Base-by-base conservation (phyloP, 2,113 vertebrate species). In the Ovis canadensis region DNA sequence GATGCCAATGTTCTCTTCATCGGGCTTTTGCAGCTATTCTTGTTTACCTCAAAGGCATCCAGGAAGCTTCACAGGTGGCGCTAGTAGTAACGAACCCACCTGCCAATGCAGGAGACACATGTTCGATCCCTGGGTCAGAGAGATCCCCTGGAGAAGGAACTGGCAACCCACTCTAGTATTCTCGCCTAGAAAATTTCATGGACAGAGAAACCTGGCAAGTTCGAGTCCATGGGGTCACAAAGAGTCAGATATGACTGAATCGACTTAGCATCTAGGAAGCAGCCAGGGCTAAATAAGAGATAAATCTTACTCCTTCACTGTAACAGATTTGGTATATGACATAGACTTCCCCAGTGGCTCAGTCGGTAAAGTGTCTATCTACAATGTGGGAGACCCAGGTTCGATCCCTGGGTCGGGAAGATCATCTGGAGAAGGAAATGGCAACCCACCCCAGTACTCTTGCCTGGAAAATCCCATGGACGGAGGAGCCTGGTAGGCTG, bases 111-210 rank as follows among this genome's bases (percentile, higher is more conserved):
- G 67, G 10, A 40, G 62, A 19, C 33, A 19, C 7, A 0, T 13
- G 67, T 40, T 74, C 21, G 0, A 36, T 40, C 67, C 36, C 36
- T 25, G 36, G n/a, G 36, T 23, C 10, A 0, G 36, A 40, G 3
- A 40, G 10, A 40, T 74, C 5, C 36, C 67, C 5, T 40, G n/a
- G 67, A 40, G 67, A 40, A 40, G 67, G 67, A 74, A 23, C 13
- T 40, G 36, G 67, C 67, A 40, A 74, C 67, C 67, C 67, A 40
- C 67, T 40, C 19, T 74, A 74, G 19, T 13, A 74, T 12, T 74
- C n/a, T 23, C 12, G 3, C 19, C n/a, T 74, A 36, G n/a, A 74
- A 40, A 40, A 40, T 13, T 40, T 74, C 67, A 74, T 13, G 36
- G 19, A 74, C 67, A 74, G 10, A 74, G n/a, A 74, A 74, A 23